These are phyloP conservation scores for Phaethon lepturus DNA, from an alignment of 2,113 vertebrate species.

Conservation along the genomic window DNA sequence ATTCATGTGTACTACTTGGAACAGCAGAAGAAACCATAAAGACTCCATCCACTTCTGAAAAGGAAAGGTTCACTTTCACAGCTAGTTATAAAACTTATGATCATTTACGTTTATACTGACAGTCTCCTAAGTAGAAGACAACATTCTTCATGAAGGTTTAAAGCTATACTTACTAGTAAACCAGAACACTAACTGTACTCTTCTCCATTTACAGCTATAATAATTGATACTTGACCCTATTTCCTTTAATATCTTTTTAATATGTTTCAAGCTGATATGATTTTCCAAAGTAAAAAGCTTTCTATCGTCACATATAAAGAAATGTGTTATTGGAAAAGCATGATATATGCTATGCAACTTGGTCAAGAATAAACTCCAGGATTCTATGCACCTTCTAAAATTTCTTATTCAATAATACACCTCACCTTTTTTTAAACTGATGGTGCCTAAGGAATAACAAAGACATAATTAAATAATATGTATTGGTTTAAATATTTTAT, in stretches of 20 bases:
- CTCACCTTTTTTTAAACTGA: neutral
- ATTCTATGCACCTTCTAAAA: neutral
- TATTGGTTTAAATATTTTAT: neutral
- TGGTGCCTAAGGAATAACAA: neutral
- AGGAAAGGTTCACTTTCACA: neutral
- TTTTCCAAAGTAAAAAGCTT: neutral
- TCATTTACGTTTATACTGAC: neutral
- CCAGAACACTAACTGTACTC: neutral
- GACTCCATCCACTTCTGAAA: neutral
- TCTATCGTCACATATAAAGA: neutral
- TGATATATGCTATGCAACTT: neutral
- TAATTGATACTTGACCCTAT: neutral
- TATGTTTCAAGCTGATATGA: neutral
- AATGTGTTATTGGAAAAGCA: neutral
- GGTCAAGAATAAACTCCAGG: neutral
- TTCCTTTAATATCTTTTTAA: neutral
- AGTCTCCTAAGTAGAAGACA: neutral
- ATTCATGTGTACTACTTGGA: neutral
- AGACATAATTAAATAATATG: neutral
- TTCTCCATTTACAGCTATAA: neutral
- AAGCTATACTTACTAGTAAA: neutral
- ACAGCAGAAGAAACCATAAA: neutral
- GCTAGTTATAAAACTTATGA: neutral
- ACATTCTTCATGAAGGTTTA: neutral
- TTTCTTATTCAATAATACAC: neutral